Conservation (phyloP, 2,888 invertebrate species). For the Polydrusus cervinus region DNA sequence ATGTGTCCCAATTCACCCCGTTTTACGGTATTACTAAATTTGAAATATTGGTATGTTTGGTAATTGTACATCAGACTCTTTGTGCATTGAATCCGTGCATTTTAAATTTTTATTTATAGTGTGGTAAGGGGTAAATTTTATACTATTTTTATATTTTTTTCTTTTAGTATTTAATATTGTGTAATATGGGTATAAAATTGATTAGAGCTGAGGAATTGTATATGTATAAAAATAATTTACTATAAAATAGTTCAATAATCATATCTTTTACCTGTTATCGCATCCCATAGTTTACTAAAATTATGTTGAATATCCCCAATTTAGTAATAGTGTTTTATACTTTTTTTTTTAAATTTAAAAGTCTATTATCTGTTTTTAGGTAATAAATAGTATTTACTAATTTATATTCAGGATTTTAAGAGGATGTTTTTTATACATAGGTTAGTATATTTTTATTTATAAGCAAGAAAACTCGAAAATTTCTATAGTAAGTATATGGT, state of each 20-base stretch:
- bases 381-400: too few relatives aligned
- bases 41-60: too few relatives aligned
- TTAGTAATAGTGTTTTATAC: not conserved
- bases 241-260: not conserved
- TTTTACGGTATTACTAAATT: too few relatives aligned
- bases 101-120: conserved; percentile 2
- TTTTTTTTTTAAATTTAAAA: not conserved
- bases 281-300: too few relatives aligned
- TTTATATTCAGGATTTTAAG: too few relatives aligned
- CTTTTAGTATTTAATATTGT: not conserved
- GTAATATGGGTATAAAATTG: not conserved
- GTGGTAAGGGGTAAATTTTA: conserved; percentile 23
- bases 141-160: conserved; percentile 13
- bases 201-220: not conserved
- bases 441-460: too few relatives aligned
- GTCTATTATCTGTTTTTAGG: conserved; percentile 6
- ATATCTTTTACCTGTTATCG: not conserved
- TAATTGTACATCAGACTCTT: not conserved
- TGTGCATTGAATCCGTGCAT: not conserved
- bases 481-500: too few relatives aligned
- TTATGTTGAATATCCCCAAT: too few relatives aligned
- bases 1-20: too few relatives aligned
- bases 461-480: too few relatives aligned
- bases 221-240: not conserved
- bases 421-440: too few relatives aligned